Evolutionary conservation across 2,113 vertebrate species (phyloP), one percentile per base, ranked within the genome.

Genomic region (Ciconia maguari): DNA sequence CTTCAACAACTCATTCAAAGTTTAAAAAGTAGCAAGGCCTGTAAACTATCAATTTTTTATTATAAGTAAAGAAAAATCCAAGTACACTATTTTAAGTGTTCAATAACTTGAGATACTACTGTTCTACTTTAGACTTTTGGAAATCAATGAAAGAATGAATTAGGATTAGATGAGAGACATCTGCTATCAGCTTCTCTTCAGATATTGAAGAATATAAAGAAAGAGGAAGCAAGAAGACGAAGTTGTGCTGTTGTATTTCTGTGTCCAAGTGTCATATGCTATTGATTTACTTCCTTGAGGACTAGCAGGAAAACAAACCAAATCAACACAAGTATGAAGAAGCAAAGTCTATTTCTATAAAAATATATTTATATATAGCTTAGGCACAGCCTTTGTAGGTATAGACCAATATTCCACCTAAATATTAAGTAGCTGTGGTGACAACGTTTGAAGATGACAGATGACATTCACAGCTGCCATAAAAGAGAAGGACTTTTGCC

Each of bases 131-230:
- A 83, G 55, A 85, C 44, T 88, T 97, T 57, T 90, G 34, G 27
- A 97, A 97, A 97, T 96, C 83, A 89, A 66, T 93, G 68, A 55
- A 96, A 82, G 86, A 96, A 95, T 95, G 55, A 97, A 95, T 96
- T 77, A 87, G 71, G 54, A 52, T 90, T 95, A 71, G 41, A 82
- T 75, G 88, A 72, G 60, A 90, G 83, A 95, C 54, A 66, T 87
- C 71, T 80, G 26, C 70, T 93, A 55, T 66, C 79, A 94, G 11
- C n/a, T 96, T 75, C 54, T 92, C 82, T 88, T 83, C 78, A 94
- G 94, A 90, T 83, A 88, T 15, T 76, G 26, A n/a, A 77, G 60
- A 91, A 72, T 46, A 70, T 29, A 97, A 94, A 62, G 80, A 85
- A 72, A 95, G 78, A 90, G 26, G 74, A 89, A 82, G 12, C 0